Conservation (phyloP, 2,797 vertebrate species). For the Argya squamiceps region DNA sequence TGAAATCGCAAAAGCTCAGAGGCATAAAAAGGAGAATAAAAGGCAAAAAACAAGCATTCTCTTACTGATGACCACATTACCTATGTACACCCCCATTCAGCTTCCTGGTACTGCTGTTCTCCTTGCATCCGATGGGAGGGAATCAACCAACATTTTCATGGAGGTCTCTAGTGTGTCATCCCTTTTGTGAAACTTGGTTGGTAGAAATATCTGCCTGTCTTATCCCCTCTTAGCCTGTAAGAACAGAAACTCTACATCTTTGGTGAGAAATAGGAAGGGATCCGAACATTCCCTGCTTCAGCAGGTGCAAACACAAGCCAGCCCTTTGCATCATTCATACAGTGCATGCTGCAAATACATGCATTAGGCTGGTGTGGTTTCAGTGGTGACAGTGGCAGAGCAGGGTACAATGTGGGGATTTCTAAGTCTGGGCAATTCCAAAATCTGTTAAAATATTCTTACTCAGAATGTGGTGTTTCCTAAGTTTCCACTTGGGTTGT, state of each 20-base stretch:
- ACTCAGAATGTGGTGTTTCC: neutral
- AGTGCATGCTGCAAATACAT: neutral
- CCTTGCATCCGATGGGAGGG: neutral
- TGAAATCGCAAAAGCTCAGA: neutral
- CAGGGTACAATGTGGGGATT: neutral
- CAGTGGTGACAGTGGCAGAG: neutral
- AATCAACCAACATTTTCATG: neutral
- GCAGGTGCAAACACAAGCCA: neutral
- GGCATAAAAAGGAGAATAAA: neutral
- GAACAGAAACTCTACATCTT: neutral
- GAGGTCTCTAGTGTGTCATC: neutral
- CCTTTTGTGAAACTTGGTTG: neutral
- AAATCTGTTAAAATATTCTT: neutral
- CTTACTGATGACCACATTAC: neutral
- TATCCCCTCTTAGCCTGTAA: neutral
- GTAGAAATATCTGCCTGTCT: neutral
- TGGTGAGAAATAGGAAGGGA: neutral
- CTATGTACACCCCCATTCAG: rapidly evolving
- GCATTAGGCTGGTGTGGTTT: neutral
- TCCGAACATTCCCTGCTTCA: neutral
- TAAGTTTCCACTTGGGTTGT: neutral
- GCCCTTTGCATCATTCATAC: neutral
- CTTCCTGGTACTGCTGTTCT: neutral
- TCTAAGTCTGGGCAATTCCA: neutral
- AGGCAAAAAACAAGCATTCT: neutral